Conservation (phyloP, 2,888 invertebrate species). For the Cryptus viduatorius region DNA sequence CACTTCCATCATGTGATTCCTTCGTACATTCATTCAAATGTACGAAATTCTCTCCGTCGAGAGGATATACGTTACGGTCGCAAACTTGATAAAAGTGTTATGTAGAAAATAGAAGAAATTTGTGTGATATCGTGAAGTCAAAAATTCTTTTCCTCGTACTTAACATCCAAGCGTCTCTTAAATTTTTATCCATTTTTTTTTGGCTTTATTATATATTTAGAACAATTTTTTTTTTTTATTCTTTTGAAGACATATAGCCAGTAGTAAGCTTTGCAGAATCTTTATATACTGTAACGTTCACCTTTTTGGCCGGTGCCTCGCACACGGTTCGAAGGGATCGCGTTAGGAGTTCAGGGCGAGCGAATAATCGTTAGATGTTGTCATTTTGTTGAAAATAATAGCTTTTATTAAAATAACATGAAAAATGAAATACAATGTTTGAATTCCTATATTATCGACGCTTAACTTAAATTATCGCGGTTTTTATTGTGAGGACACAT, state of each 20-base stretch:
- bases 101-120: slow-evolving; percentile 69
- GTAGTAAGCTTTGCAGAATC: slow-evolving; percentile 75
- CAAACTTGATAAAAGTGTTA: slow-evolving; percentile 35
- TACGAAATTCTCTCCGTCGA: slow-evolving; percentile 17
- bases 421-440: no score
- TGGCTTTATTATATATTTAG: slow-evolving; percentile 83
- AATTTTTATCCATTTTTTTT: slow-evolving; percentile 79
- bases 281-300: no score
- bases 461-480: no score
- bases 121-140: slow-evolving; percentile 72
- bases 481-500: no score
- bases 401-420: no score
- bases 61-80: slow-evolving; percentile 11
- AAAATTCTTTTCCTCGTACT: slow-evolving; percentile 77
- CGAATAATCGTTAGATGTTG: no score
- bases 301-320: no score
- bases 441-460: no score
- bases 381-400: no score
- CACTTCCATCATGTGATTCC: background rate
- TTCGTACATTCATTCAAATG: slow-evolving; percentile 16
- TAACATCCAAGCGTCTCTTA: slow-evolving; percentile 81
- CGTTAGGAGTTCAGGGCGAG: no score
- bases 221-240: slow-evolving; percentile 76
- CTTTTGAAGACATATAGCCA: slow-evolving; percentile 71
- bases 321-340: no score